Evolutionary conservation across 2,888 invertebrate species (phyloP), one percentile per base, ranked within the genome.

Genomic region (Imbricaverruca yamaguchii): DNA sequence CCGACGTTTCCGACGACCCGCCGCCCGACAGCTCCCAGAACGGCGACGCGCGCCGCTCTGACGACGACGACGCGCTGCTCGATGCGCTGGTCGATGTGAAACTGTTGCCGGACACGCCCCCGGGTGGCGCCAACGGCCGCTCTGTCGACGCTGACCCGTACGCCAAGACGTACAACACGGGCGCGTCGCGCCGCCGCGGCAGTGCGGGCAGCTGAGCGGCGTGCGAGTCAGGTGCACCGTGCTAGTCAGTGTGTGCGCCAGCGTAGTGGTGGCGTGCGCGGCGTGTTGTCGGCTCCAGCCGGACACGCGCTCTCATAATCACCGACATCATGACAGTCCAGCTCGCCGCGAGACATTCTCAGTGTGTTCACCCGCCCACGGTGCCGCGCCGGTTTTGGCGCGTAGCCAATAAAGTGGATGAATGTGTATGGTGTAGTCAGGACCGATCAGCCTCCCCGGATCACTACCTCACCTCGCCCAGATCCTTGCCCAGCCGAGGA

Each of bases 91-190:
- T 74, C 9, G 53, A 53, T 23, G 74, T 74, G 53, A 11, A 21
- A 10, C 53, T 21, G 59, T 15, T 23, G 1, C 53, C 74, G 11
- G 39, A 15, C 39, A 53, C 8, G 18, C 10, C 69, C 12, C 12
- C 53, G 69, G 18, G 12, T 1, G 13, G 39, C 39, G 39, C 39
- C 15, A 18, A 13, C 18, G 53, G 55, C 53, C 13, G 74, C 21
- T 59, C 53, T 18, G 21, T 21, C 8, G n/a, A 11, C 21, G 55
- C 9, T 15, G 74, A 74, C 53, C 74, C 53, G 74, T 74, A 74
- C 74, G 74, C 74, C 74, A 74, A 55, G 21, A 74, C 53, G 74
- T 74, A 55, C 74, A 39, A 9, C 74, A 74, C 74, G 53, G 74
- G 74, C 21, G 55, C 53, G 8, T 15, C 15, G 21, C 53, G 53